phyloP scores from a whole-genome alignment of 2,888 invertebrate species.

The Leptinotarsa tumamoca region DNA sequence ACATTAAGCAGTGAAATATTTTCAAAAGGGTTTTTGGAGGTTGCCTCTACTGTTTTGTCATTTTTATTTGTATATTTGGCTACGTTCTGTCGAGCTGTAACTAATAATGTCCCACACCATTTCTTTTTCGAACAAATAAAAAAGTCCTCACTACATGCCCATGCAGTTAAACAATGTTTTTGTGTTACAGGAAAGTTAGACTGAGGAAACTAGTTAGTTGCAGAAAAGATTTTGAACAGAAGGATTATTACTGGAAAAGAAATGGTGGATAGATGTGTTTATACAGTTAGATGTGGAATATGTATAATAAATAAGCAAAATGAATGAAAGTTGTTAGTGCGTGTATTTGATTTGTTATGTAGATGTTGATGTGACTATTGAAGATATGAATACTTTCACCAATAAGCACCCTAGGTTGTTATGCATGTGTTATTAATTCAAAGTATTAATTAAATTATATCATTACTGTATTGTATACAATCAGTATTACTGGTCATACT shows the following conservation, averaged over 20 bases:
- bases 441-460: too few relatives aligned
- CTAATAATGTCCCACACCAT: neutral
- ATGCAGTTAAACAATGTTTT: constrained; percentile 59
- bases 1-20: too few relatives aligned
- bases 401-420: neutral
- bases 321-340: neutral
- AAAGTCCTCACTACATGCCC: constrained; percentile 54
- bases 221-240: neutral
- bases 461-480: too few relatives aligned
- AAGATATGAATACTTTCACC: neutral
- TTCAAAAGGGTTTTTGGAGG: too few relatives aligned
- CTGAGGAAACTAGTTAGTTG: neutral
- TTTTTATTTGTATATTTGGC: neutral
- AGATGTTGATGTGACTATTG: neutral
- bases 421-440: too few relatives aligned
- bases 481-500: too few relatives aligned
- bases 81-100: neutral
- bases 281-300: too few relatives aligned
- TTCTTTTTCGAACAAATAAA: constrained; percentile 25
- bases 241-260: neutral
- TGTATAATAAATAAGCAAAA: too few relatives aligned
- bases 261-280: neutral
- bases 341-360: neutral
- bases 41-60: neutral
- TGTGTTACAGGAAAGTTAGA: constrained; percentile 50